A percentile compares a stretch with the other conserved stretches of the same genome.
Evolutionary conservation across 2,797 vertebrate species (phyloP).

Genomic region (Okamejei kenojei): DNA sequence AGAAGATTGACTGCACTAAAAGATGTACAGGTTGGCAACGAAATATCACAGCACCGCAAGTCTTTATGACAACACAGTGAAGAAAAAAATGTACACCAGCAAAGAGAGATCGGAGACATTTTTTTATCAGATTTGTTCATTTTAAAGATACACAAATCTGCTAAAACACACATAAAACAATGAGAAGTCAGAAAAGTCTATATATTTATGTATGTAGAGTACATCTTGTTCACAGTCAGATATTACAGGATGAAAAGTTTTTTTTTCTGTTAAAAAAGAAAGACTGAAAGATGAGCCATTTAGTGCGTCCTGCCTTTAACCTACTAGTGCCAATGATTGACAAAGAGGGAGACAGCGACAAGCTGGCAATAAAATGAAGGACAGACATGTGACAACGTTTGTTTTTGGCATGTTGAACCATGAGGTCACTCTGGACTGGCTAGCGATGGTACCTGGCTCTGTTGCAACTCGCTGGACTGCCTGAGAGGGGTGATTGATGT

Average conservation of each 20-base stretch:
- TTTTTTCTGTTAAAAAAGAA: constrained; percentile 41
- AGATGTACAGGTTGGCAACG: constrained; percentile 34
- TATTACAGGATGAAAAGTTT: constrained; percentile 60
- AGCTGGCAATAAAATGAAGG: constrained; percentile 57
- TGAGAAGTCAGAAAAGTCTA: constrained; percentile 32
- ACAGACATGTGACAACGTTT: constrained; percentile 60
- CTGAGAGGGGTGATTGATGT: constrained; percentile 78
- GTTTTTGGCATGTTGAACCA: constrained; percentile 63
- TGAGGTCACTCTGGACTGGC: constrained; percentile 70
- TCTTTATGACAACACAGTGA: constrained; percentile 24
- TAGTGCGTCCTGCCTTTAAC: constrained; percentile 49
- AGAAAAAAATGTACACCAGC: constrained; percentile 36
- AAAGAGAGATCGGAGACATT: constrained; percentile 34
- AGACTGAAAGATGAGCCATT: constrained; percentile 41
- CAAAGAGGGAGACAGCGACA: constrained; percentile 44
- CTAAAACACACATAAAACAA: constrained; percentile 29
- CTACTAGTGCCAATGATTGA: constrained; percentile 51
- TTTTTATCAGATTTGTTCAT: constrained; percentile 36
- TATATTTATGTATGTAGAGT: constrained; percentile 30
- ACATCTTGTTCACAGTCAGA: constrained; percentile 43
- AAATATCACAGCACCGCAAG: constrained; percentile 26
- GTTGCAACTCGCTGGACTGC: constrained; percentile 73
- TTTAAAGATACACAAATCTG: constrained; percentile 37
- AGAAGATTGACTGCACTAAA: constrained; percentile 20
- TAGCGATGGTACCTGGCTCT: constrained; percentile 78